These are phyloP conservation scores for Rutilus rutilus DNA, from an alignment of 2,113 vertebrate genomes.

Conservation along the genomic window DNA sequence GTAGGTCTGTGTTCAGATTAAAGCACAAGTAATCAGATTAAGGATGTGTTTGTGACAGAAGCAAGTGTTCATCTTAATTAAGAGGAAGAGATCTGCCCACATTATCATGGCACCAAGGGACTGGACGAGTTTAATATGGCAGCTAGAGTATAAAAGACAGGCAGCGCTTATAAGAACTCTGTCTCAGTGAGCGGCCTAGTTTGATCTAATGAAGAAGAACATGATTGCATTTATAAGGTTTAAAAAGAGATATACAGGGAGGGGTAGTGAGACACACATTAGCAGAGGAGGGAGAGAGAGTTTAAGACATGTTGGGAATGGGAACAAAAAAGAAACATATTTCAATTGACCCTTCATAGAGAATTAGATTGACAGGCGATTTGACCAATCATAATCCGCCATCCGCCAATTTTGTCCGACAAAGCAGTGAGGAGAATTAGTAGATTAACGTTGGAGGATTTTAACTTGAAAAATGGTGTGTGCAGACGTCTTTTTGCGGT, in stretches of 20 bases:
- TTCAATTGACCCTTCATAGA: not conserved
- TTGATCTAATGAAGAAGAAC: conserved; percentile 11
- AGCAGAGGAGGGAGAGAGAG: not conserved
- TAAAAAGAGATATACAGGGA: not conserved
- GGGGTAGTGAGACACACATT: not conserved
- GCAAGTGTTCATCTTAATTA: conserved; percentile 13
- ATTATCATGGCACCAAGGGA: conserved; percentile 2
- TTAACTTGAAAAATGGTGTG: no score
- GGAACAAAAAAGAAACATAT: conserved; percentile 1
- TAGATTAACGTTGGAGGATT: no score
- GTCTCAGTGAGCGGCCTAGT: not conserved
- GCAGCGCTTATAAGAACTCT: not conserved
- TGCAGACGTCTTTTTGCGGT: no score
- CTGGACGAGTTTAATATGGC: not conserved
- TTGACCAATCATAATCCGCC: no score
- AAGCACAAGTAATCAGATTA: not conserved
- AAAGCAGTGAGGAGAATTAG: no score
- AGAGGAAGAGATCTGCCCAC: not conserved
- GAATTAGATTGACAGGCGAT: no score
- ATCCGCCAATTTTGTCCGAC: no score
- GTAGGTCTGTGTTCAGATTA: not conserved
- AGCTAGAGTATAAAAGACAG: conserved; percentile 24
- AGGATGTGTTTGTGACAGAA: not conserved
- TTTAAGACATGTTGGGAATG: not conserved
- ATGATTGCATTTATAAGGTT: conserved; percentile 6